Percentiles rank a stretch among this genome's conserved stretches.
phyloP scores from a whole-genome alignment of 2,797 vertebrate species.

The Muscicapa comitata region DNA sequence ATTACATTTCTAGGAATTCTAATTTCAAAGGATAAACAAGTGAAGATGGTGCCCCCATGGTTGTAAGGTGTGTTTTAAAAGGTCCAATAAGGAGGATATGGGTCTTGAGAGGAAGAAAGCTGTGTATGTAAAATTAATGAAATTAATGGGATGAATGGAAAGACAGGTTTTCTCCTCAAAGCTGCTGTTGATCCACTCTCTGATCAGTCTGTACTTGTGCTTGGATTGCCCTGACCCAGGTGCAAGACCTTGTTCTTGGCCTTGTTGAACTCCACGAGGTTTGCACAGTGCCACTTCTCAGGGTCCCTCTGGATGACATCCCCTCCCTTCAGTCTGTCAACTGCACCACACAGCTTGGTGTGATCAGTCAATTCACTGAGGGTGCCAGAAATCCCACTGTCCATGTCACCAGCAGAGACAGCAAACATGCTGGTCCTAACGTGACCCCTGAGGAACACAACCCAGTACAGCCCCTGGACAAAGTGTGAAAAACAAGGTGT shows the following conservation, averaged over 20 bases:
- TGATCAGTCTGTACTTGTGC: not conserved
- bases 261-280: not conserved
- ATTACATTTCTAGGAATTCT: not conserved
- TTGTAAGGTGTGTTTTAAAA: not conserved
- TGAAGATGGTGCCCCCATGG: not conserved
- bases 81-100: accelerated
- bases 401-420: not conserved
- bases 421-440: accelerated
- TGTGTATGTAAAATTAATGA: not conserved
- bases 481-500: not conserved
- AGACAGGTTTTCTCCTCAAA: not conserved
- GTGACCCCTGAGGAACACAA: not conserved
- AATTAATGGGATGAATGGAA: not conserved
- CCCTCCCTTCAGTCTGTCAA: accelerated
- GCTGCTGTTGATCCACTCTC: not conserved
- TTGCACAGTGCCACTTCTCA: accelerated
- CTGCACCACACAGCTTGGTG: too few species aligned
- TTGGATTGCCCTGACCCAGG: accelerated
- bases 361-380: accelerated
- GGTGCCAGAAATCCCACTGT: not conserved
- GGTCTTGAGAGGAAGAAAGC: not conserved
- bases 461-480: not conserved
- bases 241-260: not conserved
- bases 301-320: not conserved
- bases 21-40: not conserved